Percentiles rank a stretch among this genome's conserved stretches.
phyloP scores from a whole-genome alignment of 2,888 invertebrate species.

The Eupelmus urozonus region DNA sequence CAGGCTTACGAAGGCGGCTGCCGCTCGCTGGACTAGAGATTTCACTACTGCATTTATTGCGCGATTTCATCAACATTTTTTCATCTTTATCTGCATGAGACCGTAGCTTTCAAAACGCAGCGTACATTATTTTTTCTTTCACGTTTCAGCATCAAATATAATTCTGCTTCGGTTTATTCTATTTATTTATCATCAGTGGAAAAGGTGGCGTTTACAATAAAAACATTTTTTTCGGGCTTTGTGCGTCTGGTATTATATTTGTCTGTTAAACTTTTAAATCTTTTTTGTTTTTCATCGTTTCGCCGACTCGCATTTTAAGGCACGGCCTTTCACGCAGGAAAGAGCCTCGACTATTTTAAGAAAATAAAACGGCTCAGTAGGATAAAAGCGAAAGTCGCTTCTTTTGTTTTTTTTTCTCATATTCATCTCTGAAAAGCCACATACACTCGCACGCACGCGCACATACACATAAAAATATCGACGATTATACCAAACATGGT shows the following conservation, averaged over 20 bases:
- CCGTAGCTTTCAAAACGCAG: slow-evolving; percentile 45
- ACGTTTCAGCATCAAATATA: slow-evolving; percentile 20
- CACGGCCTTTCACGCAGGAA: slow-evolving; percentile 60
- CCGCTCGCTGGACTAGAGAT: slow-evolving; percentile 77
- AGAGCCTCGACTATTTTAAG: slow-evolving; percentile 54
- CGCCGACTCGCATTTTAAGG: slow-evolving; percentile 49
- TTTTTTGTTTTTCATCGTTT: slow-evolving; percentile 5
- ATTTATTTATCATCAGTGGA: slow-evolving; percentile 12
- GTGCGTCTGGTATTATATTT: slow-evolving; percentile 27
- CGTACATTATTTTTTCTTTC: not conserved
- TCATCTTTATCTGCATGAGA: slow-evolving; percentile 41
- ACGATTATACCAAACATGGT: slow-evolving; percentile 34
- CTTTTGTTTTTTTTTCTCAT: slow-evolving; percentile 12
- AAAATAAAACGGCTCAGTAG: slow-evolving; percentile 58
- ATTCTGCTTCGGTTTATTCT: slow-evolving; percentile 4
- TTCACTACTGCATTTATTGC: slow-evolving; percentile 74
- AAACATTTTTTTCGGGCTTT: slow-evolving; percentile 24
- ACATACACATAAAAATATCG: slow-evolving; percentile 33
- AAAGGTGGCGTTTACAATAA: slow-evolving; percentile 16
- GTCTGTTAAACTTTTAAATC: not conserved
- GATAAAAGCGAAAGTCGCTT: slow-evolving; percentile 57
- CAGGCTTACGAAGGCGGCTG: slow-evolving; percentile 70
- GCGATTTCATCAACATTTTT: slow-evolving; percentile 20
- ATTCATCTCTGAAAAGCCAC: slow-evolving; percentile 22
- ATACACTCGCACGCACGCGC: slow-evolving; percentile 31